phyloP scores from a whole-genome alignment of 2,797 vertebrate species.

The Limnodromus scolopaceus region DNA sequence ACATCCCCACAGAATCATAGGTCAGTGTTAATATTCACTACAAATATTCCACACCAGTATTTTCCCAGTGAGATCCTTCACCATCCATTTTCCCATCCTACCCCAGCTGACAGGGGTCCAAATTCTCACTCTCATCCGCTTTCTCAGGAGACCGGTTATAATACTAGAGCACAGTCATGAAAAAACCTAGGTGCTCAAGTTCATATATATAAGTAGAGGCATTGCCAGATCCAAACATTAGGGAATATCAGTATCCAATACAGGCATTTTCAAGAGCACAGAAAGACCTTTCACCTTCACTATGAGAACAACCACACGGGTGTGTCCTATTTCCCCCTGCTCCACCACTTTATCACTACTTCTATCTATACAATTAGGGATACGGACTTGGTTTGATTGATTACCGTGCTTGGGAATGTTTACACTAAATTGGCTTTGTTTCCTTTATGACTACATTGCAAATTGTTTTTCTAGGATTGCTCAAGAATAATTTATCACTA shows the following conservation, averaged over 20 bases:
- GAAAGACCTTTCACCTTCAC: background rate
- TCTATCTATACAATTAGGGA: background rate
- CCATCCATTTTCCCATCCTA: background rate
- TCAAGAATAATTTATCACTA: slow-evolving; percentile 32
- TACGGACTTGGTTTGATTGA: slow-evolving; percentile 22
- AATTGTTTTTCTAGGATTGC: slow-evolving; percentile 16
- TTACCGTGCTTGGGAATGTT: slow-evolving; percentile 1
- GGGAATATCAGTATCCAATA: background rate
- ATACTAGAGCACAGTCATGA: background rate
- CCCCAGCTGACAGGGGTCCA: background rate
- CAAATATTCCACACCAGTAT: background rate
- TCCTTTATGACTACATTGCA: slow-evolving; percentile 7
- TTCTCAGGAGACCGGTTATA: background rate
- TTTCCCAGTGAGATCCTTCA: background rate
- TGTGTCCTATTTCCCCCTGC: background rate
- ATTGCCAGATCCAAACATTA: background rate
- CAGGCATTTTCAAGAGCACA: background rate
- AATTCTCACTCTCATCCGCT: background rate
- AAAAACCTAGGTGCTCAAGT: background rate
- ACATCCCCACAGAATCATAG: background rate
- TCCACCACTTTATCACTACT: background rate
- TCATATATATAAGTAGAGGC: background rate
- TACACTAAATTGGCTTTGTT: background rate
- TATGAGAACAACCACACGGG: background rate
- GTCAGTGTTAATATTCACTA: background rate